phyloP scores from a whole-genome alignment of 92 coral and sea anemone species.

The Pocillopora grandis region DNA sequence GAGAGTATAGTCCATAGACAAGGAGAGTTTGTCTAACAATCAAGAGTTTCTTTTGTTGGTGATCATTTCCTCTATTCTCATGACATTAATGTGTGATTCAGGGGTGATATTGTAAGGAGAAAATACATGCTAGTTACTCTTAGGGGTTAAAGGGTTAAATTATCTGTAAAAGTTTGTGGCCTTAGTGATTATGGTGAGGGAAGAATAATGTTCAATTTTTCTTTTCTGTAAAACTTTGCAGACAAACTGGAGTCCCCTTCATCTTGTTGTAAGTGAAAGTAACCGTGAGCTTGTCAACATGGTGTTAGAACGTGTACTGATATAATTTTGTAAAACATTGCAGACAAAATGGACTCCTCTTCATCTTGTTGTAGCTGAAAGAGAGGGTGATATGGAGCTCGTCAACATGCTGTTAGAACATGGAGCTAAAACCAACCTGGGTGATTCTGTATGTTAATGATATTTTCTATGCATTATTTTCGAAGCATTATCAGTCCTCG shows the following conservation, averaged over 20 bases:
- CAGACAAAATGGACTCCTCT: conserved; percentile 26
- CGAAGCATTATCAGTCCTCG: too few species aligned
- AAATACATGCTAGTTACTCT: too few species aligned
- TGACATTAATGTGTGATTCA: too few species aligned
- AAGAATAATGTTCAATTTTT: too few species aligned
- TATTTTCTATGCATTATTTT: background rate
- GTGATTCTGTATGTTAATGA: conserved; percentile 2
- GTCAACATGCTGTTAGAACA: conserved; percentile 13
- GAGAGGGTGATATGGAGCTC: conserved; percentile 1
- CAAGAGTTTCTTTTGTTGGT: too few species aligned
- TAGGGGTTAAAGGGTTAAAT: too few species aligned
- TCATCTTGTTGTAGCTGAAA: background rate
- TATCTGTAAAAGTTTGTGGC: too few species aligned
- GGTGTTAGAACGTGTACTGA: conserved; percentile 1
- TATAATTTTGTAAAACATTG: background rate
- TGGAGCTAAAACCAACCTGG: conserved; percentile 15
- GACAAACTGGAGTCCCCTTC: conserved; percentile 22
- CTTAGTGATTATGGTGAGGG: too few species aligned
- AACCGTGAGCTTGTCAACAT: background rate
- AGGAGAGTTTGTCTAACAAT: too few species aligned
- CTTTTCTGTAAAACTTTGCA: background rate
- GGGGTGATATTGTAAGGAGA: too few species aligned
- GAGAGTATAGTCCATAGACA: too few species aligned
- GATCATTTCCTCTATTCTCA: too few species aligned
- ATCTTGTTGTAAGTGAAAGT: conserved; percentile 1